Conservation (phyloP, 2,888 invertebrate genomes). For the Cephus pulcher region DNA sequence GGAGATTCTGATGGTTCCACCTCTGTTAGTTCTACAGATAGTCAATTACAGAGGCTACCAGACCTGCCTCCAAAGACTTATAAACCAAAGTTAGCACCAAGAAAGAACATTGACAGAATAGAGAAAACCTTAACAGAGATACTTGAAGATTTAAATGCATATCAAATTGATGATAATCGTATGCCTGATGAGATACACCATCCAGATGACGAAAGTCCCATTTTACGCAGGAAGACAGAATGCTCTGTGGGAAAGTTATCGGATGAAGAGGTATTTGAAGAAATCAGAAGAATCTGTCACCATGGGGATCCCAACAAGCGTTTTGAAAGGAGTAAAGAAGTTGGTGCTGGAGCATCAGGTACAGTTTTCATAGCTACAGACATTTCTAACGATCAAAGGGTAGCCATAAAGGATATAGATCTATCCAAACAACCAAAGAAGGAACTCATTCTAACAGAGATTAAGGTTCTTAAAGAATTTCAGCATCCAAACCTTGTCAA, state of each 20-base stretch:
- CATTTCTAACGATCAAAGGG: conserved; percentile 77
- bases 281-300: conserved; percentile 83
- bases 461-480: conserved; percentile 90
- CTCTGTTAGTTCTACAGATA: conserved; percentile 50
- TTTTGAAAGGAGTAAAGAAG: conserved; percentile 85
- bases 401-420: conserved; percentile 97
- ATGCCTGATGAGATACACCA: conserved; percentile 42
- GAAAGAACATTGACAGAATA: conserved; percentile 41
- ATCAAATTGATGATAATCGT: conserved; percentile 38
- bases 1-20: conserved; percentile 51
- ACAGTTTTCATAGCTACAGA: conserved; percentile 92
- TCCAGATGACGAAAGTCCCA: conserved; percentile 69
- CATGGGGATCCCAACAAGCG: conserved; percentile 83
- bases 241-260: conserved; percentile 70
- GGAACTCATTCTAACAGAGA: conserved; percentile 95
- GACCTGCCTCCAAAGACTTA: conserved; percentile 55
- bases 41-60: conserved; percentile 49
- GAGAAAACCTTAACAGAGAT: conserved; percentile 58
- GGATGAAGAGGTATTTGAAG: conserved; percentile 82
- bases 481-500: conserved; percentile 96
- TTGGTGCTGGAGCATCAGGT: conserved; percentile 94
- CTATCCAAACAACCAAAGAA: conserved; percentile 95
- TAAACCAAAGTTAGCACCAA: conserved; percentile 57
- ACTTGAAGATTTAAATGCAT: conserved; percentile 50
- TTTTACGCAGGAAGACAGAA: conserved; percentile 72